A percentile compares a stretch with the other conserved stretches of the same genome.
phyloP scores from a whole-genome alignment of 2,888 invertebrate genomes.

The Drosophila setosimentum region DNA sequence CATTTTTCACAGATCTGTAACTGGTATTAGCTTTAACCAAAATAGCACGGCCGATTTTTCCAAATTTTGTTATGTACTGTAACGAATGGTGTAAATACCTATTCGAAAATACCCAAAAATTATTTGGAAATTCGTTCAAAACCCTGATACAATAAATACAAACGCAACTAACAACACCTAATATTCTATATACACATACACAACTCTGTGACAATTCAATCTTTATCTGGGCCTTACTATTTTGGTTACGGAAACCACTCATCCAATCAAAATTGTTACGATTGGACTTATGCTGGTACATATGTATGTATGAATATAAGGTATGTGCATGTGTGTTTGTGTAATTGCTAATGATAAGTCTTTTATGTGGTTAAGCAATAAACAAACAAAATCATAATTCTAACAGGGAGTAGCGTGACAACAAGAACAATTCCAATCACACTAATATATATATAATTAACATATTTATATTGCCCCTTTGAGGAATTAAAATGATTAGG shows the following conservation, averaged over 20 bases:
- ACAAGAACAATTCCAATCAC: conserved; percentile 23
- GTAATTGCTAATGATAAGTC: background rate
- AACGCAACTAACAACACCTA: background rate
- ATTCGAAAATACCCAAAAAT: background rate
- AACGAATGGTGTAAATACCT: background rate
- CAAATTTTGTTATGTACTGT: background rate
- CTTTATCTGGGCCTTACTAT: background rate
- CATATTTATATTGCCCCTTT: background rate
- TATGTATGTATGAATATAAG: background rate
- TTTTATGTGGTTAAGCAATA: conserved; percentile 44
- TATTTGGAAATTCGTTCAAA: background rate
- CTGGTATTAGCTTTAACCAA: no score
- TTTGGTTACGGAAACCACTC: background rate
- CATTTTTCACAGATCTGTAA: no score
- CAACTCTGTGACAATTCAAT: background rate
- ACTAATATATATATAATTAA: conserved; percentile 21
- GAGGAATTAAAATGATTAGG: background rate
- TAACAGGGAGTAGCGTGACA: conserved; percentile 49
- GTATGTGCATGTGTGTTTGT: background rate
- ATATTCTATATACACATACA: background rate
- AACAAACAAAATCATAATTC: conserved; percentile 25
- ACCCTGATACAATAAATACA: background rate
- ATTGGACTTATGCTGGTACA: background rate
- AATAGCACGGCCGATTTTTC: no score
- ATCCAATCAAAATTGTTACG: background rate